Evolutionary conservation across 2,113 vertebrate species (phyloP), one percentile per base, ranked within the genome.

Genomic region (Siniperca knerii): DNA sequence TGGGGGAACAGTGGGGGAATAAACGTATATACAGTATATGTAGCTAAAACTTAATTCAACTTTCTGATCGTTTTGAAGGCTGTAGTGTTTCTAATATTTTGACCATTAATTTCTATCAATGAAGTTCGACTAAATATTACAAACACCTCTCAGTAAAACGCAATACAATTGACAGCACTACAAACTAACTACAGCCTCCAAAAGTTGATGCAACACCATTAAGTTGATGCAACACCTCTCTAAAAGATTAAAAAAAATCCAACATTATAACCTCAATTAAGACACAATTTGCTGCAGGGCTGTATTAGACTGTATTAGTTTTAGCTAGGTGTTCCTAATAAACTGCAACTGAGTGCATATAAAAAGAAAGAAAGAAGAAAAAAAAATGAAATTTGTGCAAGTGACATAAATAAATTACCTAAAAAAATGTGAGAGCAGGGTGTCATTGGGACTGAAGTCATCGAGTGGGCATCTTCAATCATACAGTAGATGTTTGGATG

Each of bases 1-100:
- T 33, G 62, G 79, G 55, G 78, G 25, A 83, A 88, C 25, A 72
- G 64, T 42, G 35, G 62, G 52, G 40, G 35, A 52, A 61, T 55
- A 67, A 33, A 75, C 2, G 11, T 44, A 2, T 69, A n/a, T 37
- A 35, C 1, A 29, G 29, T 29, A 29, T 13, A 58, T 0, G 4
- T 8, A 16, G 9, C 18, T 84, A n/a, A 33, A 44, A 10, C 33
- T 60, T 15, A 2, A 79, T 52, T 35, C 13, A 61, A 48, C 42
- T 50, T 67, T 1, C 60, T 46, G 18, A 52, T 33, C 4, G 33
- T 50, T 60, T 68, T 13, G 6, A 57, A 69, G 64, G 44, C 25
- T 75, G 60, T 8, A 12, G 29, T 48, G n/a, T 60, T 62, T 77
- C 35, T 13, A n/a, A 50, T 33, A 72, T 40, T 42, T 60, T 60